Evolutionary conservation across 2,888 invertebrate genomes (phyloP).

Genomic region (Hypselothyrea guttata): DNA sequence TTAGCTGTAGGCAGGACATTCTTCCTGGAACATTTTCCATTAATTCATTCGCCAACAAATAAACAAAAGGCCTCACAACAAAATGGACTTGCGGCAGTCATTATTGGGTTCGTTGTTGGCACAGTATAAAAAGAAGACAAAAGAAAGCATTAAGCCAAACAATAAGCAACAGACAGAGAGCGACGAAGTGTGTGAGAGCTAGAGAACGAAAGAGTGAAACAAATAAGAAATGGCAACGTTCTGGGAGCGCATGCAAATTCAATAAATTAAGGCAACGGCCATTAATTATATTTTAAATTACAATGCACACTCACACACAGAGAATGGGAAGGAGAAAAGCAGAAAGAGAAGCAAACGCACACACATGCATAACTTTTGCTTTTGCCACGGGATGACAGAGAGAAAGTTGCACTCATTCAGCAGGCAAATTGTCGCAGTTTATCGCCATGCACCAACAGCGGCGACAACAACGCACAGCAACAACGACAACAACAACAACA

Average conservation of each 20-base stretch:
- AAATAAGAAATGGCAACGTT: constrained; percentile 47
- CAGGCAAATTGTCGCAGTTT: constrained; percentile 78
- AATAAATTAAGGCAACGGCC: constrained; percentile 75
- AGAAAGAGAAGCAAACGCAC: constrained; percentile 7
- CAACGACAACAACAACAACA: constrained; percentile 30
- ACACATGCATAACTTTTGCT: constrained; percentile 23
- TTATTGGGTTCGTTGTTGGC: constrained; percentile 60
- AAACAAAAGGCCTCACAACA: constrained; percentile 63
- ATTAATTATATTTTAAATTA: constrained; percentile 79
- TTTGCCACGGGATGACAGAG: constrained; percentile 28
- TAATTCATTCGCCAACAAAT: constrained; percentile 60
- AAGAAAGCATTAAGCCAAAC: constrained; percentile 60
- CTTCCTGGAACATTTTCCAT: constrained; percentile 49
- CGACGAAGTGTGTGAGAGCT: constrained; percentile 1
- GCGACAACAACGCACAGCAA: constrained; percentile 33
- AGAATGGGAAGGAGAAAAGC: neutral
- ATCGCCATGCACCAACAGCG: constrained; percentile 63
- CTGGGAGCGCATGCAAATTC: constrained; percentile 67
- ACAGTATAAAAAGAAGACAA: constrained; percentile 30
- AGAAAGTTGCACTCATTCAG: constrained; percentile 69
- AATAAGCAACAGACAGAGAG: constrained; percentile 38
- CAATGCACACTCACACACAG: constrained; percentile 55
- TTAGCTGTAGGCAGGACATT: constrained; percentile 22
- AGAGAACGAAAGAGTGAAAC: constrained; percentile 9
- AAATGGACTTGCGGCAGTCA: constrained; percentile 70